phyloP scores from a whole-genome alignment of 2,113 vertebrate species.

The Toxostoma redivivum region DNA sequence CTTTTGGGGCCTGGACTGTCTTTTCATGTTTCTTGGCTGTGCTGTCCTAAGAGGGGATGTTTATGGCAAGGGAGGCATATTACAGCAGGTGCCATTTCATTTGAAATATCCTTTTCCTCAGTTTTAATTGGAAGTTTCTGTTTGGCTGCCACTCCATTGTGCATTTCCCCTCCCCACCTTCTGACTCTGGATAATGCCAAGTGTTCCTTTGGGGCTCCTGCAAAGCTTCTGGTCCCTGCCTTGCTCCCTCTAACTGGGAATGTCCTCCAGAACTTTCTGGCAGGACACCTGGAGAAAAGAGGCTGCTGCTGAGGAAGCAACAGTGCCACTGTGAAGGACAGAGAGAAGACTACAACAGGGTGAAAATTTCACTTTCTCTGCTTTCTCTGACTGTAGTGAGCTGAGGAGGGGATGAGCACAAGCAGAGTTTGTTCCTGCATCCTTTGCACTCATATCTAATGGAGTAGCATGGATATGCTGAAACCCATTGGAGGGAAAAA shows the following conservation, averaged over 20 bases:
- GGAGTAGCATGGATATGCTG: neutral
- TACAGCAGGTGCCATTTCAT: neutral
- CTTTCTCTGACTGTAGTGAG: neutral
- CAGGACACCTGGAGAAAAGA: neutral
- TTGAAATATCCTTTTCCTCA: neutral
- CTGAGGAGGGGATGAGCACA: neutral
- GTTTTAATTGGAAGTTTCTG: neutral
- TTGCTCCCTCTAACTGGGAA: neutral
- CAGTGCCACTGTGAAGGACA: neutral
- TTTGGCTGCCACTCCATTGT: neutral
- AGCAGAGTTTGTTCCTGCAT: neutral
- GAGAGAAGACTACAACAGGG: neutral
- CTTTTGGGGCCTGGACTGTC: neutral
- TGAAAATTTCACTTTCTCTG: neutral
- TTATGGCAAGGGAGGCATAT: accelerated
- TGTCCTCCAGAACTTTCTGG: neutral
- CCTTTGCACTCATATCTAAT: neutral
- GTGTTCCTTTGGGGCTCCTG: neutral
- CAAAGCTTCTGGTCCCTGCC: neutral
- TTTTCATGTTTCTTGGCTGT: neutral
- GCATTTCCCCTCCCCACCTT: neutral
- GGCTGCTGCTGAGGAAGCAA: neutral
- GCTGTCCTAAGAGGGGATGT: neutral
- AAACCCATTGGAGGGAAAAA: neutral
- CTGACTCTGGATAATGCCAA: neutral